Conservation (phyloP, 1,140 invertebrate genomes). For the Catajapyx aquilonaris region DNA sequence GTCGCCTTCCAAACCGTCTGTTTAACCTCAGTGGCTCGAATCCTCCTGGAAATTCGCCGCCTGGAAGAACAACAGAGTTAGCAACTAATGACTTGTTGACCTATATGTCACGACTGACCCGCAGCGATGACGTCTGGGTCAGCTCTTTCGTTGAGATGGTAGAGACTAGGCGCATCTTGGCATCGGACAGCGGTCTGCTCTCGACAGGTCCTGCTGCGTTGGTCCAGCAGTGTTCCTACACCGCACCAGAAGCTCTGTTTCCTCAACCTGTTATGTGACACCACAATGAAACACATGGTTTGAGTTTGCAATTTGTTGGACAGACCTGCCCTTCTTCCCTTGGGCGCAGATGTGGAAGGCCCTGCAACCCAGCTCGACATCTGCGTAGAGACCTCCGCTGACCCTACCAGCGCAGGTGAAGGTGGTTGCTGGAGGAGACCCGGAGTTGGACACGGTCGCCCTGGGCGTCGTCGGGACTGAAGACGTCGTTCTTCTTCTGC, state of each 20-base stretch:
- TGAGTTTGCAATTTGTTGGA: background rate
- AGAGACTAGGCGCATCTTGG: conserved; percentile 13
- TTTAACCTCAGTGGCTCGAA: background rate
- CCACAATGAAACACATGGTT: background rate
- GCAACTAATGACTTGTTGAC: background rate
- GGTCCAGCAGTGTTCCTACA: conserved; percentile 20
- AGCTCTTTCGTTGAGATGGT: conserved; percentile 16
- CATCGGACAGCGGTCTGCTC: conserved; percentile 16
- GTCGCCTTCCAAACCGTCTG: background rate
- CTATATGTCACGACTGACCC: conserved; percentile 5
- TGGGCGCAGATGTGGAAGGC: conserved; percentile 22
- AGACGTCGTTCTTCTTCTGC: too few species aligned
- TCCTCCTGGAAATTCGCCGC: background rate
- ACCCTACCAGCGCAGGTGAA: conserved; percentile 21
- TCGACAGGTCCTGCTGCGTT: conserved; percentile 18
- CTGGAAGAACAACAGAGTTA: too few species aligned
- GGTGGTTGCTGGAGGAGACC: conserved; percentile 21
- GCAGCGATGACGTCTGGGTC: conserved; percentile 3
- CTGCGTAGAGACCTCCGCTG: conserved; percentile 22
- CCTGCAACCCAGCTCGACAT: conserved; percentile 19
- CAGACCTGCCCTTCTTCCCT: conserved; percentile 15
- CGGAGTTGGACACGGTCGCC: too few species aligned
- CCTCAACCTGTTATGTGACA: conserved; percentile 12
- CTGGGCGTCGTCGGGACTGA: too few species aligned
- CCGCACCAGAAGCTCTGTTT: conserved; percentile 21